Base-by-base conservation (phyloP, 2,113 vertebrate genomes). In the Apaloderma vittatum region DNA sequence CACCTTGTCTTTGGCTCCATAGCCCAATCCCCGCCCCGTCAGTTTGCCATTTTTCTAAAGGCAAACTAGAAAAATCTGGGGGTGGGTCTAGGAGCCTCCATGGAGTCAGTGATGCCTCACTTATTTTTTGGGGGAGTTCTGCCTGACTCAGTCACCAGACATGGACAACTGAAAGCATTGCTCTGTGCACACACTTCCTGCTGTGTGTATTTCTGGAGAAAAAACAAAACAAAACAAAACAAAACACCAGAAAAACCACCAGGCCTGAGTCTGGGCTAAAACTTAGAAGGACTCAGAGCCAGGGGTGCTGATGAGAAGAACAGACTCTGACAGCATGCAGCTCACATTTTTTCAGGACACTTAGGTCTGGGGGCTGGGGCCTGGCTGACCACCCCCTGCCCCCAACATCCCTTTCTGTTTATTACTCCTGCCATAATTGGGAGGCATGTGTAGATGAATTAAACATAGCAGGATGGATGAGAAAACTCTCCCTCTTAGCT, bases 401-500 rank as follows among this genome's bases (percentile, higher is more conserved):
- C 61, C 76, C 80, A 67, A 30, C 88, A 76, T 88, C 81, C 57
- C 76, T 77, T 92, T 94, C 73, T 94, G 79, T 93, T 95, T 97
- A 91, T 94, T 95, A 88, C 95, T 95, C 43, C 72, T 88, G 79
- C 90, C 3, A 12, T 96, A 97, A 96, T 96, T 96, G 93, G 96
- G 75, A 96, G 71, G 95, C 91, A 91, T 97, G 83, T 93, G 96
- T 89, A 80, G 93, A 88, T 97, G 96, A 97, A 96, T 97, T 96
- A 96, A 95, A 91, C 94, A 95, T 96, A 90, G 94, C 72, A 87
- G 83, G 91, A 91, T 72, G 88, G 97, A 97, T 98, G 98, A 98
- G 98, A 98, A 98, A 98, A 94, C 94, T 97, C 96, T 97, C 95
- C 95, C 84, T 97, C 94, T 95, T 98, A 97, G 97, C 96, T 98